Base-by-base conservation (phyloP, 2,797 vertebrate genomes). In the Parotocinclus haroldoi region DNA sequence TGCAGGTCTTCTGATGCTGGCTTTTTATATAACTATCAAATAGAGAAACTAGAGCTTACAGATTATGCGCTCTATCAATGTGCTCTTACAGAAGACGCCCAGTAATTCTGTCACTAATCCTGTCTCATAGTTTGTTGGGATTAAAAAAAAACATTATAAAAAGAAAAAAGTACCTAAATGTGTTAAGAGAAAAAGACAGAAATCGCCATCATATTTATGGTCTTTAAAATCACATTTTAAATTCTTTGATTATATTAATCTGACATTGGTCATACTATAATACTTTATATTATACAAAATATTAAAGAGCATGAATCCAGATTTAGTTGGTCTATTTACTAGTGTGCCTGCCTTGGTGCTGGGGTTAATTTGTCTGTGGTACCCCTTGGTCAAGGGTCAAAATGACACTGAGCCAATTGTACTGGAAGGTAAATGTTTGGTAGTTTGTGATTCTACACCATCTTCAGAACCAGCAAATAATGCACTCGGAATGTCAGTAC, bases 321-420 rank as follows among this genome's bases (percentile, higher is more conserved):
- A 74, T 46, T 68, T 68, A 56, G 57, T 51, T 19, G 14, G 40
- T 57, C 39, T 42, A 38, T 45, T 17, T 7, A 58, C 27, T 44
- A 57, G 49, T 45, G 9, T 71, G 54, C 18, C 78, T 42, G 72
- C 55, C 27, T 5, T 27, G 66, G 69, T 86, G 62, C 63, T 81
- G 51, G 56, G 66, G 27, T 8, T 83, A 0, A 62, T 88, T 73
- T 68, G 89, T 44, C 37, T 88, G 45, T 81, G 78, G 79, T 79
- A 76, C 8, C 84, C 86, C 6, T 48, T 68, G 63, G 79, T 76
- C 40, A 66, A 63, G 57, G 83, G 75, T 27, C 91, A 92, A 80
- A 92, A 92, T 60, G 91, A 92, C 84, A 92, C 91, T 0, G 91
- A 92, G 78, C 91, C 91, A 61, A 90, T 92, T 58, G 86, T 91